phyloP scores from a whole-genome alignment of 2,797 vertebrate genomes.

The Pangasius sanitwongsei region DNA sequence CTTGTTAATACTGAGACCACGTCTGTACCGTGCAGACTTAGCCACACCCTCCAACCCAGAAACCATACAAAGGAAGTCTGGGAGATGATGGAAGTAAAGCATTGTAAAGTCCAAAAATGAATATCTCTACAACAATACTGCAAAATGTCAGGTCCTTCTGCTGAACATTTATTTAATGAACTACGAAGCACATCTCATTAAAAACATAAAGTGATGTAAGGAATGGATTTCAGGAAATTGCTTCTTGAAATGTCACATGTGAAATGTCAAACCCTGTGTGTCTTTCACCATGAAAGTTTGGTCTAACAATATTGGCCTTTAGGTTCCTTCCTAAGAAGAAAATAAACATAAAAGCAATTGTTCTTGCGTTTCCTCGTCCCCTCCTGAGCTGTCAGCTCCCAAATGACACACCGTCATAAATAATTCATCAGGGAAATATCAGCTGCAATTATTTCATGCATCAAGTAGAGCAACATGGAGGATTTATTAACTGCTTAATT shows the following conservation, averaged over 20 bases:
- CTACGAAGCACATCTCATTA: too few relatives aligned
- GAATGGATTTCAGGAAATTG: background rate
- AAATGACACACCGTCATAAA: background rate
- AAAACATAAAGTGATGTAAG: background rate
- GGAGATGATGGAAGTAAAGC: background rate
- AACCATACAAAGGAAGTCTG: background rate
- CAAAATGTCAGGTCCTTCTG: background rate
- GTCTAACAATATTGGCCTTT: background rate
- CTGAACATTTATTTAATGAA: background rate
- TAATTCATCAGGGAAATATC: constrained; percentile 2
- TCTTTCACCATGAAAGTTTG: background rate
- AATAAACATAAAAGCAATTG: background rate
- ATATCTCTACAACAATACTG: background rate
- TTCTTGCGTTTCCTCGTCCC: background rate
- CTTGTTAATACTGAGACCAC: background rate
- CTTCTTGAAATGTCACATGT: background rate
- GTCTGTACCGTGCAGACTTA: background rate
- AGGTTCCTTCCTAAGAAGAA: background rate
- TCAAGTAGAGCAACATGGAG: constrained; percentile 5
- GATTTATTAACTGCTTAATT: background rate
- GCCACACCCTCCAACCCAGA: background rate
- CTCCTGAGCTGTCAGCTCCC: background rate
- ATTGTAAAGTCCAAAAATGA: too few relatives aligned
- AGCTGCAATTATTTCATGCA: background rate
- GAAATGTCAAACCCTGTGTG: background rate